These are phyloP conservation scores for Rhamphomyia laevipes DNA, from an alignment of 2,888 invertebrate genomes.

Conservation along the genomic window DNA sequence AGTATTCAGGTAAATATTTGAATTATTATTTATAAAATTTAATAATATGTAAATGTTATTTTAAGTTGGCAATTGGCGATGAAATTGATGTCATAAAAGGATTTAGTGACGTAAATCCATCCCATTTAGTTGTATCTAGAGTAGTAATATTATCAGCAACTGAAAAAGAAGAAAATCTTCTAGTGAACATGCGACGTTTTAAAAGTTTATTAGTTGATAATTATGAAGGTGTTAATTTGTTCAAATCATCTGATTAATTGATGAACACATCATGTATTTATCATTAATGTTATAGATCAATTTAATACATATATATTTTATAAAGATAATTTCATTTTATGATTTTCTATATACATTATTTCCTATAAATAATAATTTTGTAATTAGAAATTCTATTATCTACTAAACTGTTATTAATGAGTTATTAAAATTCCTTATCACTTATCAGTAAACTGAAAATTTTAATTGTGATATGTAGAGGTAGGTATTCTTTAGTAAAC, in stretches of 20 bases:
- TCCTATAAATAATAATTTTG: too few species aligned
- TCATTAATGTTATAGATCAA: too few species aligned
- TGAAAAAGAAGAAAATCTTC: conserved; percentile 44
- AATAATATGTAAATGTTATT: neutral
- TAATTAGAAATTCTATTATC: too few species aligned
- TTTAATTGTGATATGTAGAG: too few species aligned
- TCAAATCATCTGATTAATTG: conserved; percentile 39
- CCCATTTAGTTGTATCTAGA: conserved; percentile 56
- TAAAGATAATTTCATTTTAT: too few species aligned
- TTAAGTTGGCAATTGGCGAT: conserved; percentile 53
- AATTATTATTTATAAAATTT: neutral
- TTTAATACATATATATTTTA: too few species aligned
- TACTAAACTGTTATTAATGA: too few species aligned
- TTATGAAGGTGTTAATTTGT: conserved; percentile 40
- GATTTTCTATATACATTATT: too few species aligned
- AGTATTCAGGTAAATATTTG: conserved; percentile 50
- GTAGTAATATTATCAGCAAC: conserved; percentile 48
- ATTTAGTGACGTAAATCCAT: conserved; percentile 51
- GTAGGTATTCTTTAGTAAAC: too few species aligned
- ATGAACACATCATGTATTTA: too few species aligned
- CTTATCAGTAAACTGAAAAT: too few species aligned
- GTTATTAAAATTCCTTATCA: too few species aligned
- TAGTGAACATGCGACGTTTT: conserved; percentile 51
- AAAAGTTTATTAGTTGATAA: conserved; percentile 63
- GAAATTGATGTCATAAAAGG: conserved; percentile 68